Conservation (phyloP, 2,888 invertebrate species). For the Leptinotarsa tumamoca region DNA sequence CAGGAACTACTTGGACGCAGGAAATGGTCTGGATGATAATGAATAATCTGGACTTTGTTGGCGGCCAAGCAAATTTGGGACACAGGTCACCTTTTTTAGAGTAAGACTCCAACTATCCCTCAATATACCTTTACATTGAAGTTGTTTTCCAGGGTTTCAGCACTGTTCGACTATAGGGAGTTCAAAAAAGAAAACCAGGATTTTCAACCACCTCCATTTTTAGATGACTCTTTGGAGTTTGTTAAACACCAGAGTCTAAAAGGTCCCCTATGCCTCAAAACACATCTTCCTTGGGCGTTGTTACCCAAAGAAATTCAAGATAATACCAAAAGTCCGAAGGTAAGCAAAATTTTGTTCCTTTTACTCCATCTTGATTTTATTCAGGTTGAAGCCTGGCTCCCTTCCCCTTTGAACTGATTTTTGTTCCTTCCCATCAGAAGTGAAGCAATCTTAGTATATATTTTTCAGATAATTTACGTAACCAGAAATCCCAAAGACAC, state of each 20-base stretch:
- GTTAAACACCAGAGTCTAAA: slow-evolving; percentile 45
- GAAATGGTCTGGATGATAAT: slow-evolving; percentile 80
- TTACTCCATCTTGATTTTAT: too few relatives aligned
- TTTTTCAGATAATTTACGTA: slow-evolving; percentile 75
- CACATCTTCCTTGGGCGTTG: slow-evolving; percentile 73
- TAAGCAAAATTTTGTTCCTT: slow-evolving; percentile 32
- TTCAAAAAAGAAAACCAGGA: slow-evolving; percentile 56
- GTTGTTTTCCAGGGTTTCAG: slow-evolving; percentile 59
- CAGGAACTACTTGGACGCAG: slow-evolving; percentile 83
- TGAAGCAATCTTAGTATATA: not conserved
- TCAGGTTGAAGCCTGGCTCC: too few relatives aligned
- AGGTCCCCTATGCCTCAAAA: slow-evolving; percentile 71
- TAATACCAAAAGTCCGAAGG: slow-evolving; percentile 63
- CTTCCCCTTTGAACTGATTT: too few relatives aligned
- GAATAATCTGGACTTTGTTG: slow-evolving; percentile 72
- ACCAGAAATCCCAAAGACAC: slow-evolving; percentile 80
- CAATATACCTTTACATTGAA: slow-evolving; percentile 23
- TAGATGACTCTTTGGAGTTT: slow-evolving; percentile 56
- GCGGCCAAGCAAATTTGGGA: slow-evolving; percentile 69
- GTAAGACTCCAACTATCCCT: slow-evolving; percentile 66
- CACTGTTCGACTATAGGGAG: slow-evolving; percentile 64
- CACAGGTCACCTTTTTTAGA: slow-evolving; percentile 79
- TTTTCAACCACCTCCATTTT: slow-evolving; percentile 54
- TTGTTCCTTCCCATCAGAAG: not conserved
- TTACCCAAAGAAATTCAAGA: slow-evolving; percentile 69